Percentiles rank a stretch among this genome's conserved stretches.
phyloP scores from a whole-genome alignment of 2,113 vertebrate genomes.

The Cinclus cinclus region DNA sequence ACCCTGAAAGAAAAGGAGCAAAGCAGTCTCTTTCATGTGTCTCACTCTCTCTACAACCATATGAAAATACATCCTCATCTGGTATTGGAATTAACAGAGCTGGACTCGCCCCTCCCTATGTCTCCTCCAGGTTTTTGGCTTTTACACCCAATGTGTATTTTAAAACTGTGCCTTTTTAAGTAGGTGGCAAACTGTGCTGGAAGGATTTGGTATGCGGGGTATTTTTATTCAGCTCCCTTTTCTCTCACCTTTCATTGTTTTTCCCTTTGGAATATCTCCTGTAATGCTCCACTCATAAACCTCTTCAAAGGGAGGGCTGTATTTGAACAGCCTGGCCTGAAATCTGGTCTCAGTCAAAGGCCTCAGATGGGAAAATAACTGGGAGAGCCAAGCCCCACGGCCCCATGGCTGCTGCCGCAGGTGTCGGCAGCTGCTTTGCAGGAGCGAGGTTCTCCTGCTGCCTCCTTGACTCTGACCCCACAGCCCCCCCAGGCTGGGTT shows the following conservation, averaged over 20 bases:
- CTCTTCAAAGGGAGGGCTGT: slow-evolving; percentile 8
- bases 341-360: slow-evolving; percentile 63
- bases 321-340: slow-evolving; percentile 42
- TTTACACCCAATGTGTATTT: slow-evolving; percentile 57
- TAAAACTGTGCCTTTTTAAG: slow-evolving; percentile 60
- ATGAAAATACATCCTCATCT: slow-evolving; percentile 64
- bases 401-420: slow-evolving; percentile 48
- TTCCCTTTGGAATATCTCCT: slow-evolving; percentile 65
- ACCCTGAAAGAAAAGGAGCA: slow-evolving; percentile 53
- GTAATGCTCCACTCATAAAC: slow-evolving; percentile 65
- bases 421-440: slow-evolving; percentile 14
- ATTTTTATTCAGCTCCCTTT: slow-evolving; percentile 55
- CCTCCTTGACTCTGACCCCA: background rate
- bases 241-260: slow-evolving; percentile 59
- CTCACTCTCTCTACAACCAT: background rate
- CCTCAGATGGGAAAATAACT: slow-evolving; percentile 60
- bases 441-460: background rate
- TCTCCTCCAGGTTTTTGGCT: slow-evolving; percentile 41
- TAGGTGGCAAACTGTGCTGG: slow-evolving; percentile 61
- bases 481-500: background rate
- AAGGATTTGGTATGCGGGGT: slow-evolving; percentile 37
- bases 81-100: slow-evolving; percentile 62
- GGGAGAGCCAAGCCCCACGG: background rate
- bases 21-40: slow-evolving; percentile 47
- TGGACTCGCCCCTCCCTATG: background rate